phyloP scores from a whole-genome alignment of 2,888 invertebrate species.

The Onchidella celtica region DNA sequence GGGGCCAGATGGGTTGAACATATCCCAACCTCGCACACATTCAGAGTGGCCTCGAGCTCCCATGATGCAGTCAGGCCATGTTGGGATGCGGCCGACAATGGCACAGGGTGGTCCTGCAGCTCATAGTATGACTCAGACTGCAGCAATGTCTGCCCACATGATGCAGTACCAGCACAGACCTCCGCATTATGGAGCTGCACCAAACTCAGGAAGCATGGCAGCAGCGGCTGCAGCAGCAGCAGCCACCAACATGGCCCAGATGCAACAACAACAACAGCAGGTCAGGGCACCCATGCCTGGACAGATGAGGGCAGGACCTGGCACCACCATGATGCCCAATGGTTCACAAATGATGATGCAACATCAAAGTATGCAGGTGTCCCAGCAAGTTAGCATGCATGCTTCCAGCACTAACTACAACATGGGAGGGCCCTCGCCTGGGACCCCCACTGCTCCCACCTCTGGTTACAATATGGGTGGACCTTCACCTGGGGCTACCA shows the following conservation, averaged over 20 bases:
- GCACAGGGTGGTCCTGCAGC: slow-evolving; percentile 42
- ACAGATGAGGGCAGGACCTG: slow-evolving; percentile 51
- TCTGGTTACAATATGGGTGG: slow-evolving; percentile 28
- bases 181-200: slow-evolving; percentile 19
- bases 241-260: slow-evolving; percentile 80
- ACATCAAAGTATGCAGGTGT: slow-evolving; percentile 79
- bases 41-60: slow-evolving; percentile 79
- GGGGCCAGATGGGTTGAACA: slow-evolving; percentile 82
- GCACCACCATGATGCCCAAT: slow-evolving; percentile 64
- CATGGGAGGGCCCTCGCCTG: slow-evolving; percentile 40
- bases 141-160: slow-evolving; percentile 41
- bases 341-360: slow-evolving; percentile 69
- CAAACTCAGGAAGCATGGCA: neutral
- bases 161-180: slow-evolving; percentile 43
- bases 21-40: slow-evolving; percentile 81
- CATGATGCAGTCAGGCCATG: slow-evolving; percentile 32
- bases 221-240: slow-evolving; percentile 59
- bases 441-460: slow-evolving; percentile 35
- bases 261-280: slow-evolving; percentile 69
- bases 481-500: slow-evolving; percentile 32
- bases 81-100: slow-evolving; percentile 53
- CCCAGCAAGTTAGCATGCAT: slow-evolving; percentile 74
- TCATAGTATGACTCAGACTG: slow-evolving; percentile 42
- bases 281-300: slow-evolving; percentile 58
- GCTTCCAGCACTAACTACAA: slow-evolving; percentile 39